These are phyloP conservation scores for Forbesichthys papilliferus DNA, from an alignment of 2,113 vertebrate species.

Conservation along the genomic window DNA sequence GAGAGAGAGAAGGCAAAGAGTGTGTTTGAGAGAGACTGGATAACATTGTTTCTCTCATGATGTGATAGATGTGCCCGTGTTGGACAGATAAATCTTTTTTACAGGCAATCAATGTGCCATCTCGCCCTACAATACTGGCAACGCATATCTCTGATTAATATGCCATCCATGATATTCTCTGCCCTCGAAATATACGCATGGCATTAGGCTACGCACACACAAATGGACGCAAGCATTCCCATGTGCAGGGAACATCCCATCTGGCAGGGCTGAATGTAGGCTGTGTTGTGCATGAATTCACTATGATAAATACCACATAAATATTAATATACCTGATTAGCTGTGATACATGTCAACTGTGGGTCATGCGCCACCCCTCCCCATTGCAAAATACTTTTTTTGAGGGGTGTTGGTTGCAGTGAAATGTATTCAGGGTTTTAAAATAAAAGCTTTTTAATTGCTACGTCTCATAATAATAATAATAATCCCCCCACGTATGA, in stretches of 20 bases:
- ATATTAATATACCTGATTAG: not conserved
- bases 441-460: too few relatives aligned
- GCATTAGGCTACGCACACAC: not conserved
- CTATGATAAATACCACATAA: constrained; percentile 10
- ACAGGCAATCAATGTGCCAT: constrained; percentile 69
- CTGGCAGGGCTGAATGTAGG: not conserved
- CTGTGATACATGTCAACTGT: not conserved
- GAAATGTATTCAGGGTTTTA: too few relatives aligned
- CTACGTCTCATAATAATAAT: too few relatives aligned
- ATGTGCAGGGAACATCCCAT: too few relatives aligned
- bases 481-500: too few relatives aligned
- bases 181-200: constrained; percentile 26
- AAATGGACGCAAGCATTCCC: not conserved
- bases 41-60: constrained; percentile 41
- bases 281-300: not conserved
- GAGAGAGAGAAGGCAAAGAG: constrained; percentile 16
- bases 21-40: constrained; percentile 39
- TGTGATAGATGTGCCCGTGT: constrained; percentile 66
- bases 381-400: too few relatives aligned
- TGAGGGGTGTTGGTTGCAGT: too few relatives aligned
- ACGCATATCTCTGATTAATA: constrained; percentile 64
- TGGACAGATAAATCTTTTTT: constrained; percentile 69
- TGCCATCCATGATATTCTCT: constrained; percentile 35
- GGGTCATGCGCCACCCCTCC: too few relatives aligned
- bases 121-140: constrained; percentile 49